Conservation (phyloP, 2,888 invertebrate genomes). For the Scaptomyza tumidula region DNA sequence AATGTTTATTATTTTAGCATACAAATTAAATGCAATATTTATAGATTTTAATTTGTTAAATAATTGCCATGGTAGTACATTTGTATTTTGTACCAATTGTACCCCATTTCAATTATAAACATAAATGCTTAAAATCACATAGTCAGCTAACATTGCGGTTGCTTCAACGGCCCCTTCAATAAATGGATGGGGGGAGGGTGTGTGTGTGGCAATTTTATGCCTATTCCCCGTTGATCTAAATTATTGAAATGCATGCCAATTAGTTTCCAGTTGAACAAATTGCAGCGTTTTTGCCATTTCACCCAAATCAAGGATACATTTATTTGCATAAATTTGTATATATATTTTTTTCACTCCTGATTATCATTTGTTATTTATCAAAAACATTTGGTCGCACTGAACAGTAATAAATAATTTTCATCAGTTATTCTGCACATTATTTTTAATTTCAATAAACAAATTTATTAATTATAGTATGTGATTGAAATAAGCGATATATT, state of each 20-base stretch:
- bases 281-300: conserved; percentile 6
- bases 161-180: background rate
- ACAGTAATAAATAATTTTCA: conserved; percentile 25
- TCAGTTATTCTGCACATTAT: conserved; percentile 24
- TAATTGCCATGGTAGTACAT: conserved; percentile 48
- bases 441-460: conserved; percentile 11
- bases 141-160: conserved; percentile 45
- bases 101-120: conserved; percentile 47
- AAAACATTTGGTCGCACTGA: conserved; percentile 19
- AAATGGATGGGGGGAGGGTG: conserved; percentile 16
- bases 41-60: conserved; percentile 66
- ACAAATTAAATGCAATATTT: conserved; percentile 74
- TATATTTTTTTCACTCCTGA: background rate
- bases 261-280: conserved; percentile 55
- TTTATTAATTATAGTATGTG: background rate
- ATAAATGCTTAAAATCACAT: conserved; percentile 52
- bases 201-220: conserved; percentile 22
- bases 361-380: conserved; percentile 45
- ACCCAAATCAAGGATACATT: conserved; percentile 10
- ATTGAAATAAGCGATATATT: conserved; percentile 1
- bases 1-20: conserved; percentile 79
- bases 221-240: conserved; percentile 26
- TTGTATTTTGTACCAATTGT: conserved; percentile 10
- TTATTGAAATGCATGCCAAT: conserved; percentile 67
- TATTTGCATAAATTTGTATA: background rate